phyloP scores from a whole-genome alignment of 2,797 vertebrate species.

The Sebastiscus albofasciatus region DNA sequence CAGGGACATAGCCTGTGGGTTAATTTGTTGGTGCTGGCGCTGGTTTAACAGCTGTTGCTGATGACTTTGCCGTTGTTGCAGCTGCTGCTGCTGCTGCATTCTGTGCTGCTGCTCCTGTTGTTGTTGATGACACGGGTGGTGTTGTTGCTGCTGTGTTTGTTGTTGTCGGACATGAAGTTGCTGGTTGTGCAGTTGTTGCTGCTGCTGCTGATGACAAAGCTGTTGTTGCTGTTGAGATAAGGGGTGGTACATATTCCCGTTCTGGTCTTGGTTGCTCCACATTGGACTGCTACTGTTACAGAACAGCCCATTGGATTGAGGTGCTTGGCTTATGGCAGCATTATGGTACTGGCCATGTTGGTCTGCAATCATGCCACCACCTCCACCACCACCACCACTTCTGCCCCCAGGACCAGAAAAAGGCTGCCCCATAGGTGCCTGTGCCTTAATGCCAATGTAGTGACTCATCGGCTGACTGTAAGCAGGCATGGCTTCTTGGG shows the following conservation, averaged over 20 bases:
- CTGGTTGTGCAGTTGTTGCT: slow-evolving; percentile 86
- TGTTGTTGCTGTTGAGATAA: slow-evolving; percentile 87
- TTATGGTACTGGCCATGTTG: slow-evolving; percentile 89
- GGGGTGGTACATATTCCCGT: slow-evolving; percentile 91
- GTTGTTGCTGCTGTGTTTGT: slow-evolving; percentile 86
- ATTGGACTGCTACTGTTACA: slow-evolving; percentile 93
- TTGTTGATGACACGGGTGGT: slow-evolving; percentile 72
- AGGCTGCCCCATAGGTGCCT: slow-evolving; percentile 80
- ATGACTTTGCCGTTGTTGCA: slow-evolving; percentile 70
- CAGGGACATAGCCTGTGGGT: slow-evolving; percentile 87
- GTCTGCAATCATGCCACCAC: slow-evolving; percentile 83
- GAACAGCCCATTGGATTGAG: slow-evolving; percentile 93
- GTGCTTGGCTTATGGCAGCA: slow-evolving; percentile 86
- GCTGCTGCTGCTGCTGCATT: slow-evolving; percentile 83
- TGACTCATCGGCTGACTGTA: slow-evolving; percentile 91
- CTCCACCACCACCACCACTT: slow-evolving; percentile 48
- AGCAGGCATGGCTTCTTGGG: slow-evolving; percentile 85
- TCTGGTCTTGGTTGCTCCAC: slow-evolving; percentile 96
- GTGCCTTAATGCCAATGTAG: slow-evolving; percentile 89
- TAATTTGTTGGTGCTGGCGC: slow-evolving; percentile 87
- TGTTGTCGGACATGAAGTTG: slow-evolving; percentile 85
- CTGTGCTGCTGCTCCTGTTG: slow-evolving; percentile 87
- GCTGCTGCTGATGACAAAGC: slow-evolving; percentile 83
- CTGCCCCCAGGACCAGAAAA: slow-evolving; percentile 66
- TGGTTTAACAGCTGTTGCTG: slow-evolving; percentile 79